A percentile compares a stretch with the other conserved stretches of the same genome.
Conservation (phyloP, 2,113 vertebrate genomes). For the Aegypius monachus region DNA sequence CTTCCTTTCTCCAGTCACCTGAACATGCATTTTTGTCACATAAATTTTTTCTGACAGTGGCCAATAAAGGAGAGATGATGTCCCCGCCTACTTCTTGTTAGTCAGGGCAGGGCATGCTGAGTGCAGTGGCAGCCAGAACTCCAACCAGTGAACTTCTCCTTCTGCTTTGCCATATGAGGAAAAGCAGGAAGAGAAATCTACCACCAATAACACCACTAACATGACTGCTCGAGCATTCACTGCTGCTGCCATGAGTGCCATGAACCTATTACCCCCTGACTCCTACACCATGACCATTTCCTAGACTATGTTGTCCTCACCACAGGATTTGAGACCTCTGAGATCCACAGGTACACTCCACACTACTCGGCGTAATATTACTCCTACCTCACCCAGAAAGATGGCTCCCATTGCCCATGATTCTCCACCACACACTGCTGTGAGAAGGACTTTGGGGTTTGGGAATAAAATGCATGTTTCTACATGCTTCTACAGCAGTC, state of each 20-base stretch:
- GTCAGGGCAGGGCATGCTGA: not conserved
- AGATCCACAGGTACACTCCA: not conserved
- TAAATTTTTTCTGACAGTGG: not conserved
- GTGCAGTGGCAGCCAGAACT: not conserved
- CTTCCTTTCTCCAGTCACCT: not conserved
- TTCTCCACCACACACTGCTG: not conserved
- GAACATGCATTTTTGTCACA: not conserved
- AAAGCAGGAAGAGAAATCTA: not conserved
- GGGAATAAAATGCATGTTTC: not conserved
- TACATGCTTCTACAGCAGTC: not conserved
- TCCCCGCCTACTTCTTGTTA: not conserved
- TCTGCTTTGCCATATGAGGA: not conserved
- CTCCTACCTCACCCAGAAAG: not conserved
- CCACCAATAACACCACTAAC: not conserved
- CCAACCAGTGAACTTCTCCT: not conserved
- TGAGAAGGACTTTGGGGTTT: not conserved
- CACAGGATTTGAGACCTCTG: not conserved
- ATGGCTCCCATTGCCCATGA: not conserved
- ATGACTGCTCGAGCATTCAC: not conserved
- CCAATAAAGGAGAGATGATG: not conserved
- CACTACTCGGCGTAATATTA: rapidly evolving
- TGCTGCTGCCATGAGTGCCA: not conserved
- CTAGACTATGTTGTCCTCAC: not conserved
- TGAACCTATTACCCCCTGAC: not conserved
- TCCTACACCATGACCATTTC: not conserved